phyloP scores from a whole-genome alignment of 1,140 invertebrate species.

The Drosophila ohnishii region DNA sequence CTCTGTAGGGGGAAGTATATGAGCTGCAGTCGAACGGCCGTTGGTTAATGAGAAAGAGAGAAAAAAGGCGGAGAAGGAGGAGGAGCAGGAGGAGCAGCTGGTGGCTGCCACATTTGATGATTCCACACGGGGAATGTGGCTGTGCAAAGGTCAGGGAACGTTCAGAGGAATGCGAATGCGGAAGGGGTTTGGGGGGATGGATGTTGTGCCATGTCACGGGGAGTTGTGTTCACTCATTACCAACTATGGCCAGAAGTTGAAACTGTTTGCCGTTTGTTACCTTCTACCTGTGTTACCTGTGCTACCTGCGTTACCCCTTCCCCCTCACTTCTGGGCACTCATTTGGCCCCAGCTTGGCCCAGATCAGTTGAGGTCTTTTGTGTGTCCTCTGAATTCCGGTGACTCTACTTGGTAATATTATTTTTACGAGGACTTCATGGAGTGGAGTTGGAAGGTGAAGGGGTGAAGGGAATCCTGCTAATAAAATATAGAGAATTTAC shows the following conservation, averaged over 20 bases:
- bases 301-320: conserved; percentile 5
- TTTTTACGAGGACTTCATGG: background rate
- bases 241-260: conserved; percentile 22
- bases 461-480: background rate
- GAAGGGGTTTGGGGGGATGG: background rate
- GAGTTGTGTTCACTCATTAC: conserved; percentile 38
- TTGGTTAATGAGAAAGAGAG: conserved; percentile 28
- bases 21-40: conserved; percentile 23
- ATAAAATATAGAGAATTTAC: background rate
- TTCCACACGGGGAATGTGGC: background rate
- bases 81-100: no score
- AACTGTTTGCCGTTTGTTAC: conserved; percentile 14
- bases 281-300: conserved; percentile 13
- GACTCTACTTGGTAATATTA: conserved; percentile 12
- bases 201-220: conserved; percentile 16
- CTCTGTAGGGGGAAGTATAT: conserved; percentile 4
- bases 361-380: conserved; percentile 14
- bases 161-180: background rate
- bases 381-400: conserved; percentile 7
- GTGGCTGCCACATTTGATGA: no score
- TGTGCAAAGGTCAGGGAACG: conserved; percentile 6
- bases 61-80: background rate
- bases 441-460: background rate
- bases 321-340: background rate
- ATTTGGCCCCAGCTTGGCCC: conserved; percentile 11